Evolutionary conservation across 1,140 invertebrate species (phyloP).

Genomic region (Helicoverpa armigera): DNA sequence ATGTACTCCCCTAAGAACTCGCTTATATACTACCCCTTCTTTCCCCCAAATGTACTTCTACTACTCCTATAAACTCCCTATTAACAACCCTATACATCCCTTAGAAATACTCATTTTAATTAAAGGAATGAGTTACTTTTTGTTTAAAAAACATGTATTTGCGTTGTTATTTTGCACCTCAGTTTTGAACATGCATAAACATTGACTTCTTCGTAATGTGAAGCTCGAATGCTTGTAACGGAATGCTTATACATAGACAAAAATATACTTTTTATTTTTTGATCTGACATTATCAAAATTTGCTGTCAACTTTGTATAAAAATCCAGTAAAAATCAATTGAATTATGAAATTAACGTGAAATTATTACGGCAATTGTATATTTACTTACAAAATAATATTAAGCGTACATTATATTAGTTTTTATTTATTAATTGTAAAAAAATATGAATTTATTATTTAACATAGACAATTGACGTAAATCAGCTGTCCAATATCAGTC

Average conservation of each 20-base stretch:
- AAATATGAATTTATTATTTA: constrained; percentile 20
- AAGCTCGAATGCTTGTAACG: neutral
- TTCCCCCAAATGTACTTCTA: too few species aligned
- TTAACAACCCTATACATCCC: too few species aligned
- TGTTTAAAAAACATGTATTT: too few species aligned
- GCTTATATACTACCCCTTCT: too few species aligned
- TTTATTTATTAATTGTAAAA: constrained; percentile 6
- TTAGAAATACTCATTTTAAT: too few species aligned
- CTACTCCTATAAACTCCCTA: too few species aligned
- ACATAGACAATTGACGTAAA: constrained; percentile 87
- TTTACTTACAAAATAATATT: neutral
- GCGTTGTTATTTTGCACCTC: too few species aligned
- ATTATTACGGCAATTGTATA: neutral
- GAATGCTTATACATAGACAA: constrained; percentile 13
- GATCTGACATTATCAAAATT: constrained; percentile 16
- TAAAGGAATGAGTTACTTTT: too few species aligned
- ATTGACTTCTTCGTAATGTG: neutral
- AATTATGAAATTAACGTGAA: neutral
- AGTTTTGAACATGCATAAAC: too few species aligned
- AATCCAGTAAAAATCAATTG: neutral
- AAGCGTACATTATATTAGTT: neutral
- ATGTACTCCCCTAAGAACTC: too few species aligned
- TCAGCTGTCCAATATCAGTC: constrained; percentile 84
- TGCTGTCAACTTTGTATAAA: neutral
- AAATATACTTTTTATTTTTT: constrained; percentile 1